Conservation (phyloP, 1,140 invertebrate genomes). For the Bombyx mandarina region DNA sequence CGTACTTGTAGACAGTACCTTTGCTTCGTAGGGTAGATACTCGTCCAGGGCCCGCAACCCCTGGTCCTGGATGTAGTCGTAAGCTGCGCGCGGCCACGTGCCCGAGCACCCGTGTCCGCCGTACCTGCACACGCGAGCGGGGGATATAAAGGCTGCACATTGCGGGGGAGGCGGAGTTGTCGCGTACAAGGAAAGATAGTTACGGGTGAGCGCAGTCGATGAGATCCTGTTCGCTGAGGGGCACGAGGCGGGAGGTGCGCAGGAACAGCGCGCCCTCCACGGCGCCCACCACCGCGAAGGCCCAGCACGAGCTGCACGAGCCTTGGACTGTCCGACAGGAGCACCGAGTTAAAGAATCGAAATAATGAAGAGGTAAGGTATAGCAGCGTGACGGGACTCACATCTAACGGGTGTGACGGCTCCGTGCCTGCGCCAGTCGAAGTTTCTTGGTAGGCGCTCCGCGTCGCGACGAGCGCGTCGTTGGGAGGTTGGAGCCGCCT, state of each 20-base stretch:
- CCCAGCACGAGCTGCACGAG: slow-evolving; percentile 97
- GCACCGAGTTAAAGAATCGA: no score
- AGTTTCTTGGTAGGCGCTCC: slow-evolving; percentile 16
- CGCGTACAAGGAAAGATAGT: slow-evolving; percentile 11
- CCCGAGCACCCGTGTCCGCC: slow-evolving; percentile 4
- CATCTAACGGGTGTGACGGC: slow-evolving; percentile 25
- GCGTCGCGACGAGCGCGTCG: slow-evolving; percentile 4
- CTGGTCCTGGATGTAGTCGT: slow-evolving; percentile 3
- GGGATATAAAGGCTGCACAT: neutral
- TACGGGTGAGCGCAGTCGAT: slow-evolving; percentile 97
- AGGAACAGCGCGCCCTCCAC: slow-evolving; percentile 94
- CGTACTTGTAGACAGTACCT: neutral
- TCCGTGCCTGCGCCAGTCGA: slow-evolving; percentile 45
- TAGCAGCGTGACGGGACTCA: slow-evolving; percentile 9
- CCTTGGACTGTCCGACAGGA: slow-evolving; percentile 77
- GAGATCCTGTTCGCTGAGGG: slow-evolving; percentile 91
- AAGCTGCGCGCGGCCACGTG: slow-evolving; percentile 9
- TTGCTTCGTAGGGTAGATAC: slow-evolving; percentile 1
- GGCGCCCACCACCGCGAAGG: slow-evolving; percentile 93
- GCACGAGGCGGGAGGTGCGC: slow-evolving; percentile 83
- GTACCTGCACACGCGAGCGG: slow-evolving; percentile 1
- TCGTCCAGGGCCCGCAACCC: neutral
- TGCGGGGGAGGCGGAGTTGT: neutral
- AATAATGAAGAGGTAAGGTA: neutral
- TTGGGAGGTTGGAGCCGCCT: slow-evolving; percentile 29